Base-by-base conservation (phyloP, 2,797 vertebrate genomes). In the Vultur gryphus region DNA sequence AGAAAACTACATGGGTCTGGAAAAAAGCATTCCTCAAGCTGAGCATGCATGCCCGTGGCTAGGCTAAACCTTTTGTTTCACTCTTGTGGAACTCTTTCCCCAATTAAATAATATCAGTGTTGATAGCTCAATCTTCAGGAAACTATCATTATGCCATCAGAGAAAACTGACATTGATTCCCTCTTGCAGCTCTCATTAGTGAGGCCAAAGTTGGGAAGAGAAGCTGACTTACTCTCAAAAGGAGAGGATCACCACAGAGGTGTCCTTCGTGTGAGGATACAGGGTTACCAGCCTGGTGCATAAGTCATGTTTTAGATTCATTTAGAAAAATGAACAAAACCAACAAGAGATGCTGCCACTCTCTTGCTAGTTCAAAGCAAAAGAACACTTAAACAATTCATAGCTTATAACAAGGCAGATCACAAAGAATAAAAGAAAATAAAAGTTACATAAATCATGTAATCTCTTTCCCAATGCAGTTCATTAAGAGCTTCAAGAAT, bases 351-450 rank as follows among this genome's bases (percentile, higher is more conserved):
- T 55, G 46, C 90, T 96, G 94, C 91, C 94, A 95, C 71, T 95
- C 73, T 93, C 86, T 81, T 84, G 39, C 65, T 85, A 97, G 92
- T 97, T 97, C 96, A 97, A 97, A 97, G 97, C 73, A 88, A 71
- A 96, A 78, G 90, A 84, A 12, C 88, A 93, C 84, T 96, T 97
- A 96, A 97, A 95, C 95, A 95, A 97, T 95, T 95, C 93, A 89
- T 87, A 81, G 84, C 92, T 96, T 76, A 69, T 96, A 96, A 96
- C 84, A 89, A 97, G 77, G 39, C 90, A 94, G 89, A 96, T 96
- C 95, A 97, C 82, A 95, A 96, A 93, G 95, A 96, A 96, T 90
- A 93, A 95, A 96, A 96, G 86, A 91, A 97, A 97, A 97, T 95
- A 97, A 97, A 96, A 58, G 87, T 66, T 94, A 96, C 95, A 95